Conservation (phyloP, 2,113 vertebrate species). For the Probosciger aterrimus region DNA sequence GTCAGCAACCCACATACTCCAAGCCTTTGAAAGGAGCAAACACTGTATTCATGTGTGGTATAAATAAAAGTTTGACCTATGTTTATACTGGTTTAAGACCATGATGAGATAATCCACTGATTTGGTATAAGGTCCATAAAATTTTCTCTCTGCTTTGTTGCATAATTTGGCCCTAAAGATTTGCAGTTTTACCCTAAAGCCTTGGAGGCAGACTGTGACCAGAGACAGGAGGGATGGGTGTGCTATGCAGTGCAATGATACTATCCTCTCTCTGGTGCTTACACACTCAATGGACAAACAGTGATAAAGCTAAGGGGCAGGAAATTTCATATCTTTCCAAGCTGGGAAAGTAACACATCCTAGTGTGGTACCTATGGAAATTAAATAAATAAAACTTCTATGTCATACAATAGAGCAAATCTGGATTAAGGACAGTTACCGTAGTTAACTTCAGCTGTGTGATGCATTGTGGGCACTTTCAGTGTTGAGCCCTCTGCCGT, state of each 20-base stretch:
- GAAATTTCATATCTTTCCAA: not conserved
- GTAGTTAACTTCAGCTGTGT: slow-evolving; percentile 82
- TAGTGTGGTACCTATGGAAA: not conserved
- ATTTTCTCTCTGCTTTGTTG: not conserved
- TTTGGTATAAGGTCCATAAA: not conserved
- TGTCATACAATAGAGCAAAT: not conserved
- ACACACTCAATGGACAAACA: not conserved
- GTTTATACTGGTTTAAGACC: not conserved
- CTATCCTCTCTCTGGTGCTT: not conserved
- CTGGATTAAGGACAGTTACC: slow-evolving; percentile 72
- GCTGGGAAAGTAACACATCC: not conserved
- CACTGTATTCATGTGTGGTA: not conserved
- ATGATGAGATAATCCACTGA: not conserved
- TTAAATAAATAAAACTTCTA: not conserved
- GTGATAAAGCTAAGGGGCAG: not conserved
- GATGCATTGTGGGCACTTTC: slow-evolving; percentile 90
- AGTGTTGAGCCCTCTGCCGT: slow-evolving; percentile 71
- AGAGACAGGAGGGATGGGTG: not conserved
- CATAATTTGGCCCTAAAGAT: not conserved
- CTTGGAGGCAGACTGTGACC: not conserved
- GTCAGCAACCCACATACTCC: not conserved
- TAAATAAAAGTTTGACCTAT: not conserved
- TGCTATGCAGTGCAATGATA: not conserved
- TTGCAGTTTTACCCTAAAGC: not conserved
- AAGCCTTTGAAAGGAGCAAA: not conserved